These are phyloP conservation scores for Linurgus olivaceus DNA, from an alignment of 2,797 vertebrate genomes.

Conservation along the genomic window DNA sequence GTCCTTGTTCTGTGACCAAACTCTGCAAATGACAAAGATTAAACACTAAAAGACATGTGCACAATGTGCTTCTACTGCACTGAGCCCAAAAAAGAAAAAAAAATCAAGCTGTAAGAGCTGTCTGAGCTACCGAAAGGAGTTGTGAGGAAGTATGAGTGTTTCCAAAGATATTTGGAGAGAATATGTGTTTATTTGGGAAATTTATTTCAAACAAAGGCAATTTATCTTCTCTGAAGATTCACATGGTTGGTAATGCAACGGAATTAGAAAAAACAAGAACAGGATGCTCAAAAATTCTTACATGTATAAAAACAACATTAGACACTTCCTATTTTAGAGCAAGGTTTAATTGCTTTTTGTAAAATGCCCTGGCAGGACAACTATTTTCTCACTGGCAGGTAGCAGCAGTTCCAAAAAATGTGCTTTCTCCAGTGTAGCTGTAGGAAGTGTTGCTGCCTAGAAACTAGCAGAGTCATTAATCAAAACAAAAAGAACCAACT, in stretches of 20 bases:
- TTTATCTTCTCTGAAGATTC: not conserved
- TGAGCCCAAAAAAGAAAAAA: not conserved
- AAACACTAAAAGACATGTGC: not conserved
- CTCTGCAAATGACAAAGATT: not conserved
- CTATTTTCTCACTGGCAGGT: slow-evolving; percentile 24
- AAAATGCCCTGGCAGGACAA: not conserved
- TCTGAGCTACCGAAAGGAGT: not conserved
- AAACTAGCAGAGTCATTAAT: slow-evolving; percentile 8
- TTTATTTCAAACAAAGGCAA: slow-evolving; percentile 23
- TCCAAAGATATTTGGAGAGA: not conserved
- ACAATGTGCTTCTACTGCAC: not conserved
- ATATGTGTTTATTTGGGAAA: slow-evolving; percentile 3
- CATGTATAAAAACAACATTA: not conserved
- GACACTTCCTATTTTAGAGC: not conserved
- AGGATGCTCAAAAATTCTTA: not conserved
- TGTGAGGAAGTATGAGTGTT: not conserved
- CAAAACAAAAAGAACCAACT: slow-evolving; percentile 38
- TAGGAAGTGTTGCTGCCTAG: not conserved
- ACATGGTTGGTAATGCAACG: not conserved
- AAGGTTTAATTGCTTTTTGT: not conserved
- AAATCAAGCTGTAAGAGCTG: not conserved
- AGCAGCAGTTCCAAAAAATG: not conserved
- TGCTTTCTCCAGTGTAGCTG: not conserved
- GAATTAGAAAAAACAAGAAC: not conserved
- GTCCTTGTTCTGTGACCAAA: not conserved